phyloP scores from a whole-genome alignment of 2,888 invertebrate genomes.

The Idaea biselata region DNA sequence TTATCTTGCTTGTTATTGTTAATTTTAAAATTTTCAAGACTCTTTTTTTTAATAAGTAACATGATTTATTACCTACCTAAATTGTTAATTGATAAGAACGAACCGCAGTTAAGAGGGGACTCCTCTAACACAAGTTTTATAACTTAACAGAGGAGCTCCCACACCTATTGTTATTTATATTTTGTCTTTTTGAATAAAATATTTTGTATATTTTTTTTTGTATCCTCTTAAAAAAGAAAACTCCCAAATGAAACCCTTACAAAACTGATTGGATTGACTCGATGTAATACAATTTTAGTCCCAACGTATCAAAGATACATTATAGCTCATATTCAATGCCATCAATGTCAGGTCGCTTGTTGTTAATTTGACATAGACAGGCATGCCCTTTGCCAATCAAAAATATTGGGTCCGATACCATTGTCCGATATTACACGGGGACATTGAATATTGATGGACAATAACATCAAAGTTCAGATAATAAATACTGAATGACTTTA shows the following conservation, averaged over 20 bases:
- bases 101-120: too few species aligned
- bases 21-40: too few species aligned
- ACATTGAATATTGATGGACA: background rate
- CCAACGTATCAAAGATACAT: background rate
- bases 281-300: background rate
- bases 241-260: background rate
- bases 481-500: background rate
- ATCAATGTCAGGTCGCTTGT: background rate
- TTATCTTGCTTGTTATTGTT: too few species aligned
- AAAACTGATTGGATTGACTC: background rate
- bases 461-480: background rate
- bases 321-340: background rate
- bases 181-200: too few species aligned
- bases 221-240: too few species aligned
- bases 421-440: background rate
- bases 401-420: background rate
- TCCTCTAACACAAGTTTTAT: too few species aligned
- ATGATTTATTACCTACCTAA: too few species aligned
- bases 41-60: too few species aligned
- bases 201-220: too few species aligned
- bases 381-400: background rate
- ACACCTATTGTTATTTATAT: too few species aligned
- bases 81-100: too few species aligned
- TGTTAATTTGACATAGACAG: background rate
- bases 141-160: too few species aligned